Conservation (phyloP, 2,797 vertebrate genomes). For the Chelonia mydas region DNA sequence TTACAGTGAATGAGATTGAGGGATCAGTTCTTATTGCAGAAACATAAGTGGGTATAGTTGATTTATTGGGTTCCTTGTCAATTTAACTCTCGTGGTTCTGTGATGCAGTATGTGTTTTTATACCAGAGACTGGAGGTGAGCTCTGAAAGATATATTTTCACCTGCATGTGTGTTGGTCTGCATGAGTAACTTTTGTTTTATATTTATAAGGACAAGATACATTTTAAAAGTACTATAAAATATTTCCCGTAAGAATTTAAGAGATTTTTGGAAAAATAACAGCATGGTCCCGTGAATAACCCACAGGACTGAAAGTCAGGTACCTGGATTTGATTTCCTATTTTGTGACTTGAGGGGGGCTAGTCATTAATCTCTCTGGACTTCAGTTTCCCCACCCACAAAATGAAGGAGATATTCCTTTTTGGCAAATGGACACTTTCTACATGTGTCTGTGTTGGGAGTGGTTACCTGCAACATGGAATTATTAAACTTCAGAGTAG, state of each 20-base stretch:
- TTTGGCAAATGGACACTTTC: neutral
- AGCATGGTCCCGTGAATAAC: neutral
- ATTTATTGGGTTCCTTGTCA: neutral
- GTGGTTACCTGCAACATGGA: neutral
- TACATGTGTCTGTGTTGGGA: neutral
- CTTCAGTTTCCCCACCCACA: neutral
- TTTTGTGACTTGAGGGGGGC: neutral
- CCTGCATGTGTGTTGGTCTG: neutral
- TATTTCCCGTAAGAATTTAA: neutral
- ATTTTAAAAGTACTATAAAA: neutral
- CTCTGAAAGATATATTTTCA: neutral
- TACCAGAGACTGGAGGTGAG: neutral
- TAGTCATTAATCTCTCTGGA: fast-evolving
- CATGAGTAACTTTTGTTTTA: neutral
- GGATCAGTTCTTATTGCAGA: neutral
- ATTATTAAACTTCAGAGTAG: neutral
- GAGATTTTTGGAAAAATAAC: neutral
- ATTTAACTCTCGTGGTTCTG: neutral
- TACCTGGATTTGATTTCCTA: neutral
- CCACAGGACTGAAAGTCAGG: neutral
- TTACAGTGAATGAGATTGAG: neutral
- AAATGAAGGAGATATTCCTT: neutral
- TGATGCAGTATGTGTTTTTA: neutral
- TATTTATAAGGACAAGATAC: neutral
- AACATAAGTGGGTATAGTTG: neutral